Percentiles rank a stretch among this genome's conserved stretches.
Evolutionary conservation across 2,797 vertebrate genomes (phyloP).

Genomic region (Simalia tracyae): DNA sequence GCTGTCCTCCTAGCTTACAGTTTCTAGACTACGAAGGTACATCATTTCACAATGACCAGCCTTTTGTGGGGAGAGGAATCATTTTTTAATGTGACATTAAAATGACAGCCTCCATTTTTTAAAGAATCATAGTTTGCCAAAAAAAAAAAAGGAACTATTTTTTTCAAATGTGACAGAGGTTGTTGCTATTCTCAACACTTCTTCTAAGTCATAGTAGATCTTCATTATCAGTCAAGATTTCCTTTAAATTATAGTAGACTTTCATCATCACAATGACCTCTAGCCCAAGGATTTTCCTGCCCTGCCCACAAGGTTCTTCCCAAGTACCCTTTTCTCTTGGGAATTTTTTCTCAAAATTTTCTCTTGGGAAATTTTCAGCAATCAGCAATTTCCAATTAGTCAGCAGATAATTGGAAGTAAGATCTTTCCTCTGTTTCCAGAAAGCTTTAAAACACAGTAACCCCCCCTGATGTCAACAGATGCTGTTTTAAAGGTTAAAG

Average conservation of each 20-base stretch:
- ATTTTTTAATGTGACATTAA: background rate
- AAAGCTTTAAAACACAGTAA: background rate
- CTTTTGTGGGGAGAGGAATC: background rate
- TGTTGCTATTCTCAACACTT: background rate
- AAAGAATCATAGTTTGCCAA: background rate
- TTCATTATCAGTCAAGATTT: background rate
- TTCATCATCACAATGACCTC: background rate
- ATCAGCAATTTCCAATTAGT: background rate
- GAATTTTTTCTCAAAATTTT: background rate
- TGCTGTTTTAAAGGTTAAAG: background rate
- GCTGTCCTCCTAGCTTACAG: background rate
- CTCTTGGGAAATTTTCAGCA: background rate
- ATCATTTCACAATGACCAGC: background rate
- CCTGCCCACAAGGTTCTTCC: background rate
- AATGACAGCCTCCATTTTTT: background rate
- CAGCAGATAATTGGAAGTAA: background rate
- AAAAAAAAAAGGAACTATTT: background rate
- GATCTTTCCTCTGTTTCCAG: background rate
- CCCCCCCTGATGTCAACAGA: background rate
- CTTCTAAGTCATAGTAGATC: background rate
- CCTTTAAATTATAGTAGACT: background rate
- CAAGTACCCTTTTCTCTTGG: background rate
- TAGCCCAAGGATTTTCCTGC: background rate
- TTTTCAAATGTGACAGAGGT: background rate
- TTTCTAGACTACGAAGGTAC: background rate